Percentiles rank a stretch among this genome's conserved stretches.
Evolutionary conservation across 2,113 vertebrate species (phyloP).

Genomic region (Tragelaphus buxtoni): DNA sequence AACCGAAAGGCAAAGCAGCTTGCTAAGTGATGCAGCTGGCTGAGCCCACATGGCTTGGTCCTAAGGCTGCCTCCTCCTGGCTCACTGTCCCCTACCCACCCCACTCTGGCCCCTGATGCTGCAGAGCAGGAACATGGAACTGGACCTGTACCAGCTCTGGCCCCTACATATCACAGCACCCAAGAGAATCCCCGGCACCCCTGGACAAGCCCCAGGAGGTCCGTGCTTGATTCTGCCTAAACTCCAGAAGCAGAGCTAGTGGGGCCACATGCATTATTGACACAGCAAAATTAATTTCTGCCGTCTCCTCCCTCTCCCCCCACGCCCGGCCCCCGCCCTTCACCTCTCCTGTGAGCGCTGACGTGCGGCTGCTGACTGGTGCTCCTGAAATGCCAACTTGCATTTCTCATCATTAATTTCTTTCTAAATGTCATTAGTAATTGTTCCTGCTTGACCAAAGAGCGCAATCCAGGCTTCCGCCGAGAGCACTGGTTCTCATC

Average conservation of each 20-base stretch:
- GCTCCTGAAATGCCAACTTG: slow-evolving; percentile 83
- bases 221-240: not conserved
- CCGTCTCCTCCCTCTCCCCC: slow-evolving; percentile 57
- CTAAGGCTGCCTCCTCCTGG: not conserved
- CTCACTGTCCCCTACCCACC: not conserved
- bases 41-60: too few relatives aligned
- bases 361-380: slow-evolving; percentile 74
- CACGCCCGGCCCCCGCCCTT: slow-evolving; percentile 1
- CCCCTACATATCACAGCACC: not conserved
- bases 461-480: slow-evolving; percentile 61
- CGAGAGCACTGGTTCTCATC: slow-evolving; percentile 70
- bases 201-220: not conserved
- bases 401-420: slow-evolving; percentile 85
- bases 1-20: not conserved
- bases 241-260: slow-evolving; percentile 54
- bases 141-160: not conserved
- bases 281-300: slow-evolving; percentile 81
- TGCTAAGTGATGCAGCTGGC: not conserved
- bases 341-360: slow-evolving; percentile 70
- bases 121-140: not conserved
- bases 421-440: slow-evolving; percentile 86
- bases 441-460: slow-evolving; percentile 81
- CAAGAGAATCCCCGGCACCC: not conserved
- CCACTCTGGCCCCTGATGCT: not conserved
- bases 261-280: slow-evolving; percentile 74